A percentile compares a stretch with the other conserved stretches of the same genome.
Evolutionary conservation across 1,140 invertebrate species (phyloP).

Genomic region (Polyergus mexicanus): DNA sequence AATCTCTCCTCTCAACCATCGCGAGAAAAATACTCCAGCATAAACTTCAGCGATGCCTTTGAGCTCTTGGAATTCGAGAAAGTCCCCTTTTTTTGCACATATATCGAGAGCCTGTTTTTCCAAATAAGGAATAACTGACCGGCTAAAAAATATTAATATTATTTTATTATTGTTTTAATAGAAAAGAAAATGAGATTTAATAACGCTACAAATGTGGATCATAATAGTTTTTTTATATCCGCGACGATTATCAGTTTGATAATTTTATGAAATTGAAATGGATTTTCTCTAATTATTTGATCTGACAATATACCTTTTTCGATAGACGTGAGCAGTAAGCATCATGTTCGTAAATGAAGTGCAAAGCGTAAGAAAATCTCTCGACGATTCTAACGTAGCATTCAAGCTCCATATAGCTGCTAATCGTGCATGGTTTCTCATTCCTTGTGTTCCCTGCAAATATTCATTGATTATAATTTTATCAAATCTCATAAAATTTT

Average conservation of each 20-base stretch:
- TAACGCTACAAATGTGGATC: neutral
- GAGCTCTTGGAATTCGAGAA: constrained; percentile 84
- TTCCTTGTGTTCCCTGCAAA: constrained; percentile 75
- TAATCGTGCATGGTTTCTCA: constrained; percentile 85
- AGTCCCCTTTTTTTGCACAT: constrained; percentile 80
- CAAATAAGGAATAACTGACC: constrained; percentile 71
- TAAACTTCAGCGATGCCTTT: constrained; percentile 85
- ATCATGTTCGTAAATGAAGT: constrained; percentile 87
- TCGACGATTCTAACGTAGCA: constrained; percentile 84
- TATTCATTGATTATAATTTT: neutral
- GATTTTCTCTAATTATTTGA: constrained; percentile 31
- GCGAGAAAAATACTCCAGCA: constrained; percentile 84
- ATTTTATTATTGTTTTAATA: neutral
- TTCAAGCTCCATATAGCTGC: constrained; percentile 87
- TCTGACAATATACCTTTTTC: constrained; percentile 67
- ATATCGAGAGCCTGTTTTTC: constrained; percentile 77
- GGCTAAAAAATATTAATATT: constrained; percentile 45
- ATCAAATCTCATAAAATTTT: neutral
- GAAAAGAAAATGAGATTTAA: neutral
- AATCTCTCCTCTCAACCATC: constrained; percentile 83
- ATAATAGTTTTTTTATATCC: neutral
- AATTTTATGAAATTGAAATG: neutral
- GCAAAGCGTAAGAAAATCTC: constrained; percentile 86
- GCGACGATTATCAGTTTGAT: neutral
- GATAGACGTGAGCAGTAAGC: constrained; percentile 75